Percentiles rank a stretch among this genome's conserved stretches.
These are phyloP conservation scores for Girardinus metallicus DNA, from an alignment of 2,797 vertebrate genomes.

Conservation along the genomic window DNA sequence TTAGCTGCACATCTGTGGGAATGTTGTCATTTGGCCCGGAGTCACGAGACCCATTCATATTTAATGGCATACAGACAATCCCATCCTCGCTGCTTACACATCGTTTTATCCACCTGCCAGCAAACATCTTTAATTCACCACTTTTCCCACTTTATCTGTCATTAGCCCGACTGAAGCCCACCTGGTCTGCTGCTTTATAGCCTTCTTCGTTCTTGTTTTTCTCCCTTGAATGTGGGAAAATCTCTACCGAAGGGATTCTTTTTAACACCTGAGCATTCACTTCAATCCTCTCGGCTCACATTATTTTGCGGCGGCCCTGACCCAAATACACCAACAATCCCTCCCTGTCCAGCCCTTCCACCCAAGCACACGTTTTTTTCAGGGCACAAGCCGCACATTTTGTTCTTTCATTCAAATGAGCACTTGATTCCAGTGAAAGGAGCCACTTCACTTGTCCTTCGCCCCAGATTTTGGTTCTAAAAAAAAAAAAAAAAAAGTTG, in stretches of 20 bases:
- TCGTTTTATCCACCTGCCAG: conserved; percentile 65
- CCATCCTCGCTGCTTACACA: conserved; percentile 58
- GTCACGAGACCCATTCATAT: conserved; percentile 64
- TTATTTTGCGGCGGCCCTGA: conserved; percentile 65
- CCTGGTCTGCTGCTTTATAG: conserved; percentile 45
- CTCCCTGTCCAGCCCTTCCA: conserved; percentile 47
- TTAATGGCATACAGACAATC: conserved; percentile 67
- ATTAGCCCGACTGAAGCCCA: conserved; percentile 56
- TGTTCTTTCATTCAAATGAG: conserved; percentile 67
- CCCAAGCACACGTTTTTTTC: conserved; percentile 18
- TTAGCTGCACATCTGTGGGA: conserved; percentile 61
- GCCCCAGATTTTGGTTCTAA: conserved; percentile 50
- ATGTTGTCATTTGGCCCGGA: conserved; percentile 56
- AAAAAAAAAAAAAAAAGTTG: conserved; percentile 32
- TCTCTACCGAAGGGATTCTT: conserved; percentile 11
- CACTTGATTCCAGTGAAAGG: conserved; percentile 66
- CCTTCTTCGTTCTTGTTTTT: background rate
- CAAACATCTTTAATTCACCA: conserved; percentile 70
- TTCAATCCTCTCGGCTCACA: conserved; percentile 43
- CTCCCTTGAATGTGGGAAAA: background rate
- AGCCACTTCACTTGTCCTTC: conserved; percentile 56
- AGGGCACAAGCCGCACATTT: conserved; percentile 18
- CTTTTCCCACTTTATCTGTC: conserved; percentile 57
- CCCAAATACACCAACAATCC: conserved; percentile 72
- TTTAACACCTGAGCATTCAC: conserved; percentile 20